Evolutionary conservation across 2,113 vertebrate genomes (phyloP).

Genomic region (Upupa epops): DNA sequence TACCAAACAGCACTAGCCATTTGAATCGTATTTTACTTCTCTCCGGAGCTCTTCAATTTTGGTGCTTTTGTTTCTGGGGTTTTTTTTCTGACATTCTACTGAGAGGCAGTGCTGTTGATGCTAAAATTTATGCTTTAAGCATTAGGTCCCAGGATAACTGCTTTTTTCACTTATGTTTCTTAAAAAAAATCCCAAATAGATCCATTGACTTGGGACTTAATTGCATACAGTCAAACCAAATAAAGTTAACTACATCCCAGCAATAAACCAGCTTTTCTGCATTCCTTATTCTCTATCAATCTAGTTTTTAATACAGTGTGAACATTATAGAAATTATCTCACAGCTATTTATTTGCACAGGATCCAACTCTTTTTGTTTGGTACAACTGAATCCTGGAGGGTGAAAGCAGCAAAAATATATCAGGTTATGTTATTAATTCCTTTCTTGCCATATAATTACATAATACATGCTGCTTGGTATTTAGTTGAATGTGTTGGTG

Average conservation of each 20-base stretch:
- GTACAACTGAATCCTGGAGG: background rate
- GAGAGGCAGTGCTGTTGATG: background rate
- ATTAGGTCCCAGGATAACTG: background rate
- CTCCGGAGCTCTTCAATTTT: background rate
- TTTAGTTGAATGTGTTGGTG: background rate
- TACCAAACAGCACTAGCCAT: background rate
- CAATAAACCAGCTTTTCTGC: background rate
- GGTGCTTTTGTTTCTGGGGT: slow-evolving; percentile 11
- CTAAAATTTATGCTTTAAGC: slow-evolving; percentile 17
- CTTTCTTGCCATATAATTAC: background rate
- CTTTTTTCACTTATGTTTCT: background rate
- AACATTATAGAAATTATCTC: background rate
- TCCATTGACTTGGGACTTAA: background rate
- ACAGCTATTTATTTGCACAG: background rate
- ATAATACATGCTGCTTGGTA: slow-evolving; percentile 4
- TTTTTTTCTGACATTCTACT: slow-evolving; percentile 15
- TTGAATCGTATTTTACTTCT: background rate
- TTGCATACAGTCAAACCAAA: background rate
- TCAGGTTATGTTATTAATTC: background rate
- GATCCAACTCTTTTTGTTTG: background rate
- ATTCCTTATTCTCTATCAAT: background rate
- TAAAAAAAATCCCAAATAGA: background rate
- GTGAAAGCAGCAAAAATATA: background rate
- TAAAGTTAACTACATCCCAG: background rate
- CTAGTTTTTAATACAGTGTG: background rate